These are phyloP conservation scores for Cyclargus thomasi DNA, from an alignment of 1,140 invertebrate genomes.

Conservation along the genomic window DNA sequence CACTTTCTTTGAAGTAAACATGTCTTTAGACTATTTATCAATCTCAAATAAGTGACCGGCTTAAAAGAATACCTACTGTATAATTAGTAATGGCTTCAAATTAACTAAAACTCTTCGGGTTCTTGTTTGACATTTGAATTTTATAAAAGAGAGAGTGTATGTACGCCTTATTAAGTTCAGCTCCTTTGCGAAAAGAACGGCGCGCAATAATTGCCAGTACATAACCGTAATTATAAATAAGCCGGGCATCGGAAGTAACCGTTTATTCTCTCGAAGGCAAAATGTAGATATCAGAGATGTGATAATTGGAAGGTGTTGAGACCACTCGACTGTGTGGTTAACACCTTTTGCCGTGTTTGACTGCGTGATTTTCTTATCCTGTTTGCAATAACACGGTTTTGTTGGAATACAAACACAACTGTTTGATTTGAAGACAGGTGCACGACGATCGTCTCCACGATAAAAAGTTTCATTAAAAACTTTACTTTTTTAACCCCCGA, in stretches of 20 bases:
- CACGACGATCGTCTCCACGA: not conserved
- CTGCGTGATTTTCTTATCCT: conserved; percentile 47
- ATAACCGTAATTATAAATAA: conserved; percentile 30
- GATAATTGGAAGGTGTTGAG: conserved; percentile 68
- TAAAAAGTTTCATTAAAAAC: not conserved
- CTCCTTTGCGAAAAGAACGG: not conserved
- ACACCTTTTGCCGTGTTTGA: conserved; percentile 55
- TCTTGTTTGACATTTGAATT: too few species aligned
- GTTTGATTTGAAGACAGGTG: conserved; percentile 31
- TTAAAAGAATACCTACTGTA: too few species aligned
- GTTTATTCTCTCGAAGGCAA: conserved; percentile 44
- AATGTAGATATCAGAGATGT: conserved; percentile 50
- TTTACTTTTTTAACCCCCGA: too few species aligned
- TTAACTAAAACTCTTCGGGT: too few species aligned
- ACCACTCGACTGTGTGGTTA: conserved; percentile 49
- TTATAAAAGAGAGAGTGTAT: not conserved
- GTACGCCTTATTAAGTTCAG: not conserved
- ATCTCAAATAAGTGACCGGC: too few species aligned
- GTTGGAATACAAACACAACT: conserved; percentile 33
- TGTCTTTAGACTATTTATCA: too few species aligned
- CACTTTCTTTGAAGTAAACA: too few species aligned
- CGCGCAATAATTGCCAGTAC: conserved; percentile 21
- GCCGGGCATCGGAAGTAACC: conserved; percentile 47
- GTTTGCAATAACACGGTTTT: conserved; percentile 37
- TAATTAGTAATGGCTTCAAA: too few species aligned